Evolutionary conservation across 2,797 vertebrate species (phyloP), one percentile per base, ranked within the genome.

Genomic region (Lutjanus campechanus): DNA sequence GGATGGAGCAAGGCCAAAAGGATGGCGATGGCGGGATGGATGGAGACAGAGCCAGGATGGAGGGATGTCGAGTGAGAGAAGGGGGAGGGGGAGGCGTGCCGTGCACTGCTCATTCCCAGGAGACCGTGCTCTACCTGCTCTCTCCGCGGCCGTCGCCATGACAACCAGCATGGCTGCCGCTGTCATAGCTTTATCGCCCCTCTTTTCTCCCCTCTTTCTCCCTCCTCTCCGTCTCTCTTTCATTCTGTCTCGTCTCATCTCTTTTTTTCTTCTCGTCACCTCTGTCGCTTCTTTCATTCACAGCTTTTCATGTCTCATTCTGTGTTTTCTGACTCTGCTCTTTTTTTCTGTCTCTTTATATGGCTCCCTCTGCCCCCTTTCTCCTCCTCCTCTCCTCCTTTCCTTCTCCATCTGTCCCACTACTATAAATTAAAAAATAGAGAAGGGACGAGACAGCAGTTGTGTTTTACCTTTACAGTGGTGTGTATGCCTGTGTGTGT

Each of bases 81-180:
- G 20, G 76, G 92, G 73, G 86, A 81, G 87, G 87, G 85, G 87
- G 85, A 81, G 82, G 87, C 85, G 67, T 82, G 86, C 76, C 85
- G 67, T 82, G 86, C 76, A 29, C 91, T 85, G 93, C 92, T 91
- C 86, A 81, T 71, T 95, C 95, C 94, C 94, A 89, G 91, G 95
- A 93, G 95, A 92, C 91, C 29, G 59, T 54, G 86, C 86, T 95
- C 92, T 96, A 96, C 95, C 95, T 96, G 95, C 93, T 95, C 94
- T 95, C 94, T 91, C 90, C 78, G 56, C 63, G 88, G 90, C 90
- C 87, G 93, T 96, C 84, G 69, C 92, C 86, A 96, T 95, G 95
- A 94, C 95, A 95, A 96, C 95, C 89, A 90, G 74, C 83, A 88
- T 91, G 91, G 94, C 92, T 93, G 93, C 91, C 80, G 87, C 92